A percentile compares a stretch with the other conserved stretches of the same genome.
Conservation (phyloP, 2,888 invertebrate species). For the Tubiluchus corallicola region DNA sequence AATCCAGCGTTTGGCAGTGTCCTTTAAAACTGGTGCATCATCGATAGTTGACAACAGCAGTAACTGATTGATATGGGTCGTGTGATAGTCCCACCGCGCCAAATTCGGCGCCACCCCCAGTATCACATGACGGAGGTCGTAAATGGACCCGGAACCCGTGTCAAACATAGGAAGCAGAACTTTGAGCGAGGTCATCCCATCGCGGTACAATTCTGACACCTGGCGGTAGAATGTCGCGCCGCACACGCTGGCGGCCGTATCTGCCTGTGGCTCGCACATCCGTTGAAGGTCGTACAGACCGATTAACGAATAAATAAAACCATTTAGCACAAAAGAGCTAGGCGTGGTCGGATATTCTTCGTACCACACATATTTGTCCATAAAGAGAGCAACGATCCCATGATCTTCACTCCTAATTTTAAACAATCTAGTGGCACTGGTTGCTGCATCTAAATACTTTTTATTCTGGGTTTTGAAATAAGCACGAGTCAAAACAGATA, state of each 20-base stretch:
- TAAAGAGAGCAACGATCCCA: slow-evolving; percentile 50
- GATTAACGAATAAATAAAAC: slow-evolving; percentile 89
- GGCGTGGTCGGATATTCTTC: slow-evolving; percentile 97
- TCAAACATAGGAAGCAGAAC: slow-evolving; percentile 74
- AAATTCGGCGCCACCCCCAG: slow-evolving; percentile 58
- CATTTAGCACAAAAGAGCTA: slow-evolving; percentile 84
- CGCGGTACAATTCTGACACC: slow-evolving; percentile 42
- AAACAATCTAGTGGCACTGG: slow-evolving; percentile 58
- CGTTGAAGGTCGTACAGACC: slow-evolving; percentile 86
- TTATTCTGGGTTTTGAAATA: slow-evolving; percentile 46
- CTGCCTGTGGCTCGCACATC: slow-evolving; percentile 12
- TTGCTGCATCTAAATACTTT: slow-evolving; percentile 62
- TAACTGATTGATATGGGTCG: slow-evolving; percentile 84
- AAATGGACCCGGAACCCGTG: slow-evolving; percentile 83
- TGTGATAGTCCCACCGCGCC: slow-evolving; percentile 97
- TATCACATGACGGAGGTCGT: slow-evolving; percentile 84
- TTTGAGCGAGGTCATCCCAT: slow-evolving; percentile 70
- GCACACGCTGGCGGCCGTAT: not conserved
- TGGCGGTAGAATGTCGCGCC: not conserved
- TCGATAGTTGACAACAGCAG: slow-evolving; percentile 64
- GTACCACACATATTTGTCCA: slow-evolving; percentile 77
- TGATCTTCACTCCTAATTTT: slow-evolving; percentile 49
- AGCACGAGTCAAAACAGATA: slow-evolving; percentile 81
- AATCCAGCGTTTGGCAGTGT: slow-evolving; percentile 78
- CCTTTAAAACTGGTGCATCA: slow-evolving; percentile 50